Percentiles rank a stretch among this genome's conserved stretches.
Conservation (phyloP, 2,888 invertebrate genomes). For the Eupithecia insigniata region DNA sequence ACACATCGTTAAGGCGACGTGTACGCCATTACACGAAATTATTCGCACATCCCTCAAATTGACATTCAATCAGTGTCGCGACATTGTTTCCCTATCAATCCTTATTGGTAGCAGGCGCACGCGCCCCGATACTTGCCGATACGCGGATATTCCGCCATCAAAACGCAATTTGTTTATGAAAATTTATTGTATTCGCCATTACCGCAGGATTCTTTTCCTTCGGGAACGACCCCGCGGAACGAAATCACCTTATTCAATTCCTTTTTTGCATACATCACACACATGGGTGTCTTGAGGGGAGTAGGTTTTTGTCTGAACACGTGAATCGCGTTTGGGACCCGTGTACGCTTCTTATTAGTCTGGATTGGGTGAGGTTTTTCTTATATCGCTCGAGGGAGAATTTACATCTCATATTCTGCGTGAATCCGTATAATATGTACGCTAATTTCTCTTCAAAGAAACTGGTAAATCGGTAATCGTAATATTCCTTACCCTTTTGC, state of each 20-base stretch:
- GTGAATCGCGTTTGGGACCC: conserved; percentile 81
- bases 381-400: conserved; percentile 60
- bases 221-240: conserved; percentile 80
- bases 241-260: conserved; percentile 85
- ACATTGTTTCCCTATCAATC: conserved; percentile 84
- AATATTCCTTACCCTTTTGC: not conserved
- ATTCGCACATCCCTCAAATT: conserved; percentile 73
- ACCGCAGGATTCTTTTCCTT: conserved; percentile 82
- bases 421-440: conserved; percentile 25
- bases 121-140: conserved; percentile 62
- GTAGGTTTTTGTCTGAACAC: conserved; percentile 80
- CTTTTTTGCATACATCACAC: conserved; percentile 84
- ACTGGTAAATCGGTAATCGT: not conserved
- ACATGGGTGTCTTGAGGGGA: conserved; percentile 74
- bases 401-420: conserved; percentile 45
- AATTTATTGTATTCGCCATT: conserved; percentile 85
- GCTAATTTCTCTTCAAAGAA: conserved; percentile 33
- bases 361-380: conserved; percentile 77
- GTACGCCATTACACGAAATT: conserved; percentile 72
- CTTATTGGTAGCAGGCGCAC: conserved; percentile 80
- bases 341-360: conserved; percentile 81
- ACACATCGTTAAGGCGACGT: conserved; percentile 76
- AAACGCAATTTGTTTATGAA: conserved; percentile 85
- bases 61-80: conserved; percentile 82
- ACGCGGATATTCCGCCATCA: conserved; percentile 79